Evolutionary conservation across 2,113 vertebrate species (phyloP).

Genomic region (Psephotus haematonotus): DNA sequence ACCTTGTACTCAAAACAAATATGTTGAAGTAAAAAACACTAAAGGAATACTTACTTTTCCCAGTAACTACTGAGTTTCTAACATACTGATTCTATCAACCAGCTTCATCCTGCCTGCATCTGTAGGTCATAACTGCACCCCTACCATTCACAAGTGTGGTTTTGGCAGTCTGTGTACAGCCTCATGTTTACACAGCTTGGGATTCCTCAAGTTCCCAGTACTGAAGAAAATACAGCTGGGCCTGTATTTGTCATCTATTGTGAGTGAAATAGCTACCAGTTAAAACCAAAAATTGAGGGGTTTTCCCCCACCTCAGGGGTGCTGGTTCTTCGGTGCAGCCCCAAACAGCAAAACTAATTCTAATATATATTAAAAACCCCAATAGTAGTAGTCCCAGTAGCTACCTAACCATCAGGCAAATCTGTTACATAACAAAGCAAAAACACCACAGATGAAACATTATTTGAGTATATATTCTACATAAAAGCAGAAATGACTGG

Average conservation of each 20-base stretch:
- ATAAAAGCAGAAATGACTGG: neutral
- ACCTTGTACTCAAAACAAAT: neutral
- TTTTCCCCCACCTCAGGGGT: no score
- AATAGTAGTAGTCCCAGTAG: neutral
- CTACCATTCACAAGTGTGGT: neutral
- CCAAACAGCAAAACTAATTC: neutral
- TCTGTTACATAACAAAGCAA: neutral
- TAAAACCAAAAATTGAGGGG: neutral
- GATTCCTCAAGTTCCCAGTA: neutral
- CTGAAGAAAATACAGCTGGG: neutral
- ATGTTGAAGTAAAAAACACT: neutral
- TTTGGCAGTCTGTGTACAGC: rapidly evolving
- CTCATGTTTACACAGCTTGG: neutral
- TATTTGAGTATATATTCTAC: neutral
- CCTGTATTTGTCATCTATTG: neutral
- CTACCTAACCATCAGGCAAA: neutral
- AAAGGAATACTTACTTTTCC: neutral
- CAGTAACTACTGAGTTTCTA: neutral
- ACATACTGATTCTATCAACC: neutral
- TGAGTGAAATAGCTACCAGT: neutral
- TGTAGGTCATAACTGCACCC: neutral
- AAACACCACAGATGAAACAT: neutral
- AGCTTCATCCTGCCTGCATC: neutral
- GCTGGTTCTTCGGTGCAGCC: neutral
- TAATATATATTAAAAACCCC: neutral